Percentiles rank a stretch among this genome's conserved stretches.
Evolutionary conservation across 2,797 vertebrate genomes (phyloP).

Genomic region (Scarus forsteni): DNA sequence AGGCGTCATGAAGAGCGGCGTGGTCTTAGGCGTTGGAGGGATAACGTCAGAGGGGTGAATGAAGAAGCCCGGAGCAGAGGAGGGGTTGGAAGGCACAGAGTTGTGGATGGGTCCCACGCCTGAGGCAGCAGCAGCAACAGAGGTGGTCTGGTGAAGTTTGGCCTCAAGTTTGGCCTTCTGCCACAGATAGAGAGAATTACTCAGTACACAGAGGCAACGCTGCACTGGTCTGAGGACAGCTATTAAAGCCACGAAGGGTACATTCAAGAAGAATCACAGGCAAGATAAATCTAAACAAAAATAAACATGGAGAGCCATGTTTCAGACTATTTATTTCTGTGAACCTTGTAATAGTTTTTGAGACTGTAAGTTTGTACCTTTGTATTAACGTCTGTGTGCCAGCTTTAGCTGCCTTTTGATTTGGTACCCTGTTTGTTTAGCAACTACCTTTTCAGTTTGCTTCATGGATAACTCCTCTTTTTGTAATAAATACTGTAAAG

Average conservation of each 20-base stretch:
- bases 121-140: conserved; percentile 89
- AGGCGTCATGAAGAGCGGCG: conserved; percentile 98
- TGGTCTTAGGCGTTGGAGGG: conserved; percentile 98
- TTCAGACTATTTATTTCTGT: no score
- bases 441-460: no score
- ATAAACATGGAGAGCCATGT: no score
- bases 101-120: conserved; percentile 94
- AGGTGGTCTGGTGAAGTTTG: conserved; percentile 98
- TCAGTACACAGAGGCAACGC: not conserved
- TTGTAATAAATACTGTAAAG: no score
- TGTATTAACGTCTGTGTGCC: no score
- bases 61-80: conserved; percentile 95
- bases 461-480: no score
- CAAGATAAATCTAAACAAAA: no score
- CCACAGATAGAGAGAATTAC: conserved; percentile 25
- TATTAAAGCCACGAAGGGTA: not conserved
- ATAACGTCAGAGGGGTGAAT: conserved; percentile 99
- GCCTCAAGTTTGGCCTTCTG: conserved; percentile 99
- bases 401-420: no score
- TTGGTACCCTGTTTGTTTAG: no score
- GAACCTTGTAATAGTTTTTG: no score
- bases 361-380: no score
- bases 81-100: conserved; percentile 95
- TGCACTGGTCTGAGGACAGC: not conserved
- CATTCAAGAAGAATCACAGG: no score